Evolutionary conservation across 2,797 vertebrate species (phyloP).

Genomic region (Denticeps clupeoides): DNA sequence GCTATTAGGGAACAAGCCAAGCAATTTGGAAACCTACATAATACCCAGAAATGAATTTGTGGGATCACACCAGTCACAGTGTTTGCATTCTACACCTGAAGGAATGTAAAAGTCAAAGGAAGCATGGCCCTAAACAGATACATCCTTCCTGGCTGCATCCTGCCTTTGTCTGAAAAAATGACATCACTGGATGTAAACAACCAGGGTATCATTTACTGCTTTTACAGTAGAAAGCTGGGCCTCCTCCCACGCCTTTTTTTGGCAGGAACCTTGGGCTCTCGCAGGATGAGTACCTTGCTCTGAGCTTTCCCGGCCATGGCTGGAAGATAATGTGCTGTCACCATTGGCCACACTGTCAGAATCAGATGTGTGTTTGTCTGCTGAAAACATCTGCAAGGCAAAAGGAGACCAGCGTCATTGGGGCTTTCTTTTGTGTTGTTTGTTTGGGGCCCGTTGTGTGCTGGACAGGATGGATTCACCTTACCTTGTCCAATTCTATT

Average conservation of each 20-base stretch:
- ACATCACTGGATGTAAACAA: conserved; percentile 46
- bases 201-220: background rate
- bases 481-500: conserved; percentile 85
- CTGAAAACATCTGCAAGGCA: conserved; percentile 66
- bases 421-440: background rate
- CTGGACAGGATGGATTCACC: background rate
- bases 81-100: conserved; percentile 13
- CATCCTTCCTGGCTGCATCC: conserved; percentile 64
- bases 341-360: conserved; percentile 70
- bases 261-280: background rate
- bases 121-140: conserved; percentile 46
- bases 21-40: too few species aligned
- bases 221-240: background rate
- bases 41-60: too few species aligned
- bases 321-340: conserved; percentile 30
- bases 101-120: conserved; percentile 47
- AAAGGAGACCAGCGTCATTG: background rate
- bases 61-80: background rate
- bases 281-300: conserved; percentile 55
- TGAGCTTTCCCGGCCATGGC: conserved; percentile 42
- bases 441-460: background rate
- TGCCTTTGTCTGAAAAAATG: conserved; percentile 55
- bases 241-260: background rate
- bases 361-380: conserved; percentile 81
- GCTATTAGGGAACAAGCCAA: too few species aligned